Percentiles rank a stretch among this genome's conserved stretches.
These are phyloP conservation scores for Microtus oregoni DNA, from an alignment of 2,113 vertebrate genomes.

Conservation along the genomic window DNA sequence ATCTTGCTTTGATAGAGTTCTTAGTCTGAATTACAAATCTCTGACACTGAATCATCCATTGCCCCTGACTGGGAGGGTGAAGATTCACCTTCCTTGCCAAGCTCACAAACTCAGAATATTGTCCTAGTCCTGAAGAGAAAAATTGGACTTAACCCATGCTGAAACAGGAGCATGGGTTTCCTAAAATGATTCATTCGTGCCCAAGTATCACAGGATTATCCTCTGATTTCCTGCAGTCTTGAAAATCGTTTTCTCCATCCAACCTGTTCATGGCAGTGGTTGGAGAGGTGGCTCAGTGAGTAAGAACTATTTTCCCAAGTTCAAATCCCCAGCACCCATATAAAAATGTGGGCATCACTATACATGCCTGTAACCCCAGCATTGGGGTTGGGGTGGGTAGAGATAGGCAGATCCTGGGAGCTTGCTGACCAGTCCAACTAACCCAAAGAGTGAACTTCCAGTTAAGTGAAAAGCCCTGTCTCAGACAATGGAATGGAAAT, in stretches of 20 bases:
- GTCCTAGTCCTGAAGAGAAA: not conserved
- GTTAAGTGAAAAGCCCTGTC: not conserved
- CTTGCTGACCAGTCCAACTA: not conserved
- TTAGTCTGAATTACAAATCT: not conserved
- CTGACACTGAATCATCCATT: conserved; percentile 3
- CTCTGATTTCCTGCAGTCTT: not conserved
- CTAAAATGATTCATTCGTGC: not conserved
- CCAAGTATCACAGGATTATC: not conserved
- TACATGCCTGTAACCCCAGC: not conserved
- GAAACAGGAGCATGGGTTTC: not conserved
- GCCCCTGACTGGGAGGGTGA: not conserved
- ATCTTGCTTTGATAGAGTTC: not conserved
- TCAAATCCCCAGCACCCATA: not conserved
- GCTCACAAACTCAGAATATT: conserved; percentile 2
- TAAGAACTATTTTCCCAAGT: not conserved
- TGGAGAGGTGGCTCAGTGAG: not conserved
- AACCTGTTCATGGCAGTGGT: not conserved
- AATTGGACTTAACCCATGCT: not conserved
- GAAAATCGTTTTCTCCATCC: not conserved
- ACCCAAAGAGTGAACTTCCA: not conserved
- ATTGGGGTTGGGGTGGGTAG: too few species aligned
- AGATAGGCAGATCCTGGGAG: not conserved
- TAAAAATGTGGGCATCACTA: not conserved
- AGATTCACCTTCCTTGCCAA: not conserved
- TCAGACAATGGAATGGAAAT: not conserved